phyloP scores from a whole-genome alignment of 2,113 vertebrate species.

The Muntiacus muntjak region DNA sequence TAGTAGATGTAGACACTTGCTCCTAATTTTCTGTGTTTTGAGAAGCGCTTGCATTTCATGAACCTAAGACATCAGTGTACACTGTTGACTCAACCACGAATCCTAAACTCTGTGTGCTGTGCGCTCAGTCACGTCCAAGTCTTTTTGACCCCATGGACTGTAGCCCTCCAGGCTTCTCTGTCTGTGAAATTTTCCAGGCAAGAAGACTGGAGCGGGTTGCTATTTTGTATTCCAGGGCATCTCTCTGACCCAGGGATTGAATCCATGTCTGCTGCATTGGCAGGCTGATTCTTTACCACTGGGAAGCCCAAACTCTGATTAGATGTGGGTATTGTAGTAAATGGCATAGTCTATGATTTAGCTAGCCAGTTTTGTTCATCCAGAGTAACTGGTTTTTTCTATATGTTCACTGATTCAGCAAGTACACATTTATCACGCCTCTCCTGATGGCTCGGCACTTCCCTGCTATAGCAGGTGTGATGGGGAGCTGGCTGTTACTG shows the following conservation, averaged over 20 bases:
- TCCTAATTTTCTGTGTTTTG: background rate
- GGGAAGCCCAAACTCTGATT: background rate
- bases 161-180: background rate
- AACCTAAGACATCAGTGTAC: background rate
- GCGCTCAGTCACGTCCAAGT: background rate
- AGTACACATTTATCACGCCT: background rate
- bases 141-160: background rate
- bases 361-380: background rate
- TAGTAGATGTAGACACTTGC: background rate
- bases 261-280: background rate
- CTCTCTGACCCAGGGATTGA: background rate
- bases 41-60: background rate
- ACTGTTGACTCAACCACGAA: background rate
- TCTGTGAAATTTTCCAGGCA: background rate
- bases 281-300: background rate
- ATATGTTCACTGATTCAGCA: background rate
- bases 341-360: background rate
- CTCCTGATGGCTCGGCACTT: accelerated
- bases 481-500: background rate
- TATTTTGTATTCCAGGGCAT: background rate
- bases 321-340: background rate
- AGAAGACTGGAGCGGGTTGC: background rate
- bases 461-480: background rate
- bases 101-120: background rate
- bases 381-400: background rate